Evolutionary conservation across 2,888 invertebrate species (phyloP).

Genomic region (Clanis bilineata): DNA sequence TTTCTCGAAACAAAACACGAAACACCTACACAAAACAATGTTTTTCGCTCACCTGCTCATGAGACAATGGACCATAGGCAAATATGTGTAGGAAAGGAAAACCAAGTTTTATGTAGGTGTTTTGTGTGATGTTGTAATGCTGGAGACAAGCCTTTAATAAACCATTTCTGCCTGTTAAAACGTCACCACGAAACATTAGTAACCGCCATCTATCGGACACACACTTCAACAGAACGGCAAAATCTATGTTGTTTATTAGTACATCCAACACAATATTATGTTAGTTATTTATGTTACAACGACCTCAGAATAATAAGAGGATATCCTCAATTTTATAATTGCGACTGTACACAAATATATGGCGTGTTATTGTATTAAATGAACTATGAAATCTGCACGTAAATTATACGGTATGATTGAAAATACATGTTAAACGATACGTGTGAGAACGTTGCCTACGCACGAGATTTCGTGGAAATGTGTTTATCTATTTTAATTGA

Average conservation of each 20-base stretch:
- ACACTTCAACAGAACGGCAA: neutral
- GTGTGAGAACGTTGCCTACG: no score
- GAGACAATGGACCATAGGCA: no score
- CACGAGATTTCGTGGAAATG: no score
- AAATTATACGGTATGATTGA: neutral
- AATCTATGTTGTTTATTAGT: neutral
- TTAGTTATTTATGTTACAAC: neutral
- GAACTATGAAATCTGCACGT: neutral
- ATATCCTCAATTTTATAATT: conserved; percentile 14
- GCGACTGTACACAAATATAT: neutral
- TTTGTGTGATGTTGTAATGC: no score
- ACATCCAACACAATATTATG: neutral
- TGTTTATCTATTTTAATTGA: no score
- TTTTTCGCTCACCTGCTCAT: no score
- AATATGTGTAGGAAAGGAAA: no score
- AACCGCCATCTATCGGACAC: neutral
- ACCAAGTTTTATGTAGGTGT: no score
- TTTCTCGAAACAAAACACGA: no score
- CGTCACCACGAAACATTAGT: neutral
- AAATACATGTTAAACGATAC: neutral
- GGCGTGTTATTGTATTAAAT: neutral
- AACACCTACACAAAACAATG: no score
- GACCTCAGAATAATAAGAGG: conserved; percentile 7
- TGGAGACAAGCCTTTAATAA: no score
- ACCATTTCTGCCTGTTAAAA: no score